Conservation (phyloP, 2,113 vertebrate genomes). For the Talpa occidentalis region DNA sequence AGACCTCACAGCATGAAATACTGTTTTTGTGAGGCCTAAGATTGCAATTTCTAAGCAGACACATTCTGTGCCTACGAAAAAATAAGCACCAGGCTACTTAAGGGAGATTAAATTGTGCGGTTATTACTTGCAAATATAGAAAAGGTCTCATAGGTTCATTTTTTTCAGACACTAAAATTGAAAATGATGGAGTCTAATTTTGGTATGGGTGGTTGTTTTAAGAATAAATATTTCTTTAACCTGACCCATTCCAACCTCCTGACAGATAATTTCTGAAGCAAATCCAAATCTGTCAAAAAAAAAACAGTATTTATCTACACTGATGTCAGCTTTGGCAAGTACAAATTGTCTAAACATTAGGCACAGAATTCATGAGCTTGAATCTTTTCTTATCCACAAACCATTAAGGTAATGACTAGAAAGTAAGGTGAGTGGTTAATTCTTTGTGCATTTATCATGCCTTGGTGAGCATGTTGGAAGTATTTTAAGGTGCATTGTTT, state of each 20-base stretch:
- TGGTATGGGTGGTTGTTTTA: constrained; percentile 56
- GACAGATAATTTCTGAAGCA: constrained; percentile 70
- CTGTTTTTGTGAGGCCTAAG: constrained; percentile 42
- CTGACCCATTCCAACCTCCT: constrained; percentile 37
- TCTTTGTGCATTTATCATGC: constrained; percentile 24
- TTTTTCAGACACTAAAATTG: constrained; percentile 45
- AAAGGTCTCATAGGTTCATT: fast-evolving
- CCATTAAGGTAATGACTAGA: constrained; percentile 36
- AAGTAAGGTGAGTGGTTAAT: constrained; percentile 59
- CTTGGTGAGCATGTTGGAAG: neutral
- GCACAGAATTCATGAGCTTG: constrained; percentile 10
- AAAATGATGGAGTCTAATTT: constrained; percentile 58
- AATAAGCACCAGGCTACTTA: constrained; percentile 26
- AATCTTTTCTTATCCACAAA: constrained; percentile 54
- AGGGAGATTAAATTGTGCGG: constrained; percentile 50
- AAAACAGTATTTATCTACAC: constrained; percentile 34
- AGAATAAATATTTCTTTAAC: constrained; percentile 64
- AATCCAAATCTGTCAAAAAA: constrained; percentile 59
- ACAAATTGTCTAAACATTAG: constrained; percentile 64
- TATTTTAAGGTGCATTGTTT: constrained; percentile 10
- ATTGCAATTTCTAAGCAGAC: constrained; percentile 35
- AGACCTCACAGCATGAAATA: constrained; percentile 38
- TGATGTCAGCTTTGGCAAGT: constrained; percentile 57
- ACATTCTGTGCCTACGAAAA: neutral
- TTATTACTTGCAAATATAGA: constrained; percentile 69